A percentile compares a stretch with the other conserved stretches of the same genome.
phyloP scores from a whole-genome alignment of 2,888 invertebrate genomes.

The Eupithecia abbreviata region DNA sequence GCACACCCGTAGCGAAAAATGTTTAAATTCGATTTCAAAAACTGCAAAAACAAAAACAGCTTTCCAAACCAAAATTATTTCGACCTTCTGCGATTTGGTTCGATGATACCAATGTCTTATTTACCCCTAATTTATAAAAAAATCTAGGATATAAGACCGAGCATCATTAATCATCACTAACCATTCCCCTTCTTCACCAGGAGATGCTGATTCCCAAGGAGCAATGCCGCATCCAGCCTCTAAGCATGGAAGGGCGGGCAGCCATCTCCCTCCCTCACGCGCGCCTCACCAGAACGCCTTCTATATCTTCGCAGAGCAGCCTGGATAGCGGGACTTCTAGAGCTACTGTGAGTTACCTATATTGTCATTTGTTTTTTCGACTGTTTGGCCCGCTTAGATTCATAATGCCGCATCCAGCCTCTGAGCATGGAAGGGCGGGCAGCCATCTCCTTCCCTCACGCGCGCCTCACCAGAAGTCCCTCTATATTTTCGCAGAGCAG shows the following conservation, averaged over 20 bases:
- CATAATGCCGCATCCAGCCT: conserved; percentile 78
- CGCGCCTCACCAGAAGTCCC: conserved; percentile 89
- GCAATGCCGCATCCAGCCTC: conserved; percentile 79
- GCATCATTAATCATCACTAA: neutral
- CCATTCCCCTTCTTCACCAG: conserved; percentile 52
- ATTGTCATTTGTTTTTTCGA: neutral
- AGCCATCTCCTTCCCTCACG: conserved; percentile 87
- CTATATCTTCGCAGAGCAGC: conserved; percentile 81
- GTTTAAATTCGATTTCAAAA: neutral
- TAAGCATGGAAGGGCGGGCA: conserved; percentile 81
- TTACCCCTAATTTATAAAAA: neutral
- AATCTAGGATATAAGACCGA: neutral
- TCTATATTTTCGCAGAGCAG: conserved; percentile 93
- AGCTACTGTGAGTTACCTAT: conserved; percentile 71
- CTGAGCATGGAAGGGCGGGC: conserved; percentile 81
- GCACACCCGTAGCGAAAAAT: neutral
- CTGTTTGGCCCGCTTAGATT: neutral
- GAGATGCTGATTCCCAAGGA: conserved; percentile 80
- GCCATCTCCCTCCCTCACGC: conserved; percentile 88
- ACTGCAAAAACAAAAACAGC: neutral
- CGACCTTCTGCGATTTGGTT: neutral
- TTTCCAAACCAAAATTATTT: neutral
- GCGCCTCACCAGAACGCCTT: conserved; percentile 89
- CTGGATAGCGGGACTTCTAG: conserved; percentile 79
- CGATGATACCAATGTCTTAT: neutral